Conservation (phyloP, 2,797 vertebrate genomes). For the Coilia nasus region DNA sequence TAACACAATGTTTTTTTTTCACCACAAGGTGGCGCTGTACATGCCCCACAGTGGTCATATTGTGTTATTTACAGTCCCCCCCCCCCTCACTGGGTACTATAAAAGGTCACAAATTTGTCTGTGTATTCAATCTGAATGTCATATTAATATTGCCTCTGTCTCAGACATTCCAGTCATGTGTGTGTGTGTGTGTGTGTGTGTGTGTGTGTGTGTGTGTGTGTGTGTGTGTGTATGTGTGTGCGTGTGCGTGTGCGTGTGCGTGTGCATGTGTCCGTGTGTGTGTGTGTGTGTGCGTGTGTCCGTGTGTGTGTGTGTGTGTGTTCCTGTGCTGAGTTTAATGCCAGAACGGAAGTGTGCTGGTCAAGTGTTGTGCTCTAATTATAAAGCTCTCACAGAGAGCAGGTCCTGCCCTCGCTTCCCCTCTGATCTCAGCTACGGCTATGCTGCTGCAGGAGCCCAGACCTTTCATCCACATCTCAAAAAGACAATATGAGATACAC, state of each 20-base stretch:
- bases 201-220: background rate
- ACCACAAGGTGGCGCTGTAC: background rate
- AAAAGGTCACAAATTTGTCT: background rate
- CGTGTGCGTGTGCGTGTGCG: background rate
- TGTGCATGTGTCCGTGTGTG: too few relatives aligned
- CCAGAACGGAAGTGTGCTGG: constrained; percentile 66
- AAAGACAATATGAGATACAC: background rate
- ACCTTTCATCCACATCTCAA: background rate
- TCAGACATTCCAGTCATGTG: background rate
- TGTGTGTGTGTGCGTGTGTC: background rate
- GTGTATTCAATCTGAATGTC: background rate
- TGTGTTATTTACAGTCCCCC: background rate
- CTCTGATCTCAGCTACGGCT: constrained; percentile 53
- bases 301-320: background rate
- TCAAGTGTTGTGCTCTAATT: constrained; percentile 66
- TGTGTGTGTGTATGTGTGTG: background rate
- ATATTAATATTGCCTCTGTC: background rate
- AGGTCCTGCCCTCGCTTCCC: constrained; percentile 75
- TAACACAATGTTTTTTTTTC: background rate
- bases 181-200: constrained; percentile 2
- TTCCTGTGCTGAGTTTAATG: constrained; percentile 36
- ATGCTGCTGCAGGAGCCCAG: constrained; percentile 62
- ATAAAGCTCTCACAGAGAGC: constrained; percentile 77
- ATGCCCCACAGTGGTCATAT: background rate
- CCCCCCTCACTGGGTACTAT: background rate